Conservation (phyloP, 2,113 vertebrate genomes). For the Myrmecophaga tridactyla region DNA sequence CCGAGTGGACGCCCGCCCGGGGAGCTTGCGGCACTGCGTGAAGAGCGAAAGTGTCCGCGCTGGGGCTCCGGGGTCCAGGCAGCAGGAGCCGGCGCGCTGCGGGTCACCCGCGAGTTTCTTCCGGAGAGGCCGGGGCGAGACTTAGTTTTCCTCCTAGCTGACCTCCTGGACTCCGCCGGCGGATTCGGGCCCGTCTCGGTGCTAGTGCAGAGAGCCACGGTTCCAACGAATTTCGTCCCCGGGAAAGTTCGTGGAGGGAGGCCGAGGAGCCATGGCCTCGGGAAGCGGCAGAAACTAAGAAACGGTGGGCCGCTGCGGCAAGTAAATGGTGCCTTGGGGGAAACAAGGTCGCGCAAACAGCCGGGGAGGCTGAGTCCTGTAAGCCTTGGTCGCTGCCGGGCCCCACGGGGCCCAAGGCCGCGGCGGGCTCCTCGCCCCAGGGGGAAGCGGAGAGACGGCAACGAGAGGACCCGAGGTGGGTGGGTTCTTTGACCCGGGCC, state of each 20-base stretch:
- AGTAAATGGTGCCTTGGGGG: constrained; percentile 25
- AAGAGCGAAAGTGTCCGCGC: background rate
- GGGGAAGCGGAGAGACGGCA: background rate
- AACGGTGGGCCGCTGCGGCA: constrained; percentile 10
- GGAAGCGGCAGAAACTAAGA: constrained; percentile 30
- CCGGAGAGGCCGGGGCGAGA: background rate
- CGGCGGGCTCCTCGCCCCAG: background rate
- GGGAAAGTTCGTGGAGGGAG: background rate
- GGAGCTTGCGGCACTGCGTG: background rate
- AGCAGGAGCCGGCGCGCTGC: fast-evolving
- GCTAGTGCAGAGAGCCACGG: constrained; percentile 37
- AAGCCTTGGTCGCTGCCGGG: background rate
- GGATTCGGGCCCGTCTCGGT: background rate
- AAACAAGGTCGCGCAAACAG: constrained; percentile 52
- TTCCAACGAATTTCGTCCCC: constrained; percentile 64
- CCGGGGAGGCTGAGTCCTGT: background rate
- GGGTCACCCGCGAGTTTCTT: background rate
- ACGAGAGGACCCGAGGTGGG: too few relatives aligned
- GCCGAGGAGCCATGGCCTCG: background rate
- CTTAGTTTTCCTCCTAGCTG: constrained; percentile 1
- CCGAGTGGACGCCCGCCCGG: background rate
- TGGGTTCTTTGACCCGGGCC: background rate
- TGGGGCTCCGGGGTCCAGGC: background rate
- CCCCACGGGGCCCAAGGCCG: background rate
- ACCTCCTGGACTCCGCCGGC: background rate